A percentile compares a stretch with the other conserved stretches of the same genome.
These are phyloP conservation scores for Bombus pyrosoma DNA, from an alignment of 1,140 invertebrate species.

Conservation along the genomic window DNA sequence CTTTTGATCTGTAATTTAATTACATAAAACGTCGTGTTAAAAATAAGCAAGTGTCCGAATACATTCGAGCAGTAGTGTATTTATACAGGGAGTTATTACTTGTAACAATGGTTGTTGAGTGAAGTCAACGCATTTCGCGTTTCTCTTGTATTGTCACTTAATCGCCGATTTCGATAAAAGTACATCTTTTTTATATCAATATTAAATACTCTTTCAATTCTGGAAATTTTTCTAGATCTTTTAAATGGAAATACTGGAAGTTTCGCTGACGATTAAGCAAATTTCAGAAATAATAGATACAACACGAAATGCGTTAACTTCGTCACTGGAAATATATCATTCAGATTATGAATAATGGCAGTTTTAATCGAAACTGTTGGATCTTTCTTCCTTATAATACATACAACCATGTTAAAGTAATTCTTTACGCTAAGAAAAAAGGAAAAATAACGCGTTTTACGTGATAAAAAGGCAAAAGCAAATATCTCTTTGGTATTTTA, in stretches of 20 bases:
- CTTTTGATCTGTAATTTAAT: not conserved
- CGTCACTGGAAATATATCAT: not conserved
- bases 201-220: not conserved
- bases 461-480: not conserved
- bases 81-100: not conserved
- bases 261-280: not conserved
- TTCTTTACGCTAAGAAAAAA: not conserved
- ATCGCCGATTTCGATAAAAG: not conserved
- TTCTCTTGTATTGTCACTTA: not conserved
- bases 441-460: no score
- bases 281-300: not conserved
- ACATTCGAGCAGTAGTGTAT: not conserved
- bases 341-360: not conserved
- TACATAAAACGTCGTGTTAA: not conserved
- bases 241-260: not conserved
- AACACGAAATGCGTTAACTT: not conserved
- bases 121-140: not conserved
- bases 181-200: not conserved
- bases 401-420: not conserved
- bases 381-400: not conserved
- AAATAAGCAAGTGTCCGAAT: not conserved
- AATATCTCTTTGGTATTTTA: slow-evolving; percentile 10
- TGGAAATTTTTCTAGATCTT: not conserved
- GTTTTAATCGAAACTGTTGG: not conserved
- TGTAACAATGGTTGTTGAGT: slow-evolving; percentile 4